Evolutionary conservation across 1,140 invertebrate species (phyloP), one percentile per base, ranked within the genome.

Genomic region (Zaprionus lachaisei): DNA sequence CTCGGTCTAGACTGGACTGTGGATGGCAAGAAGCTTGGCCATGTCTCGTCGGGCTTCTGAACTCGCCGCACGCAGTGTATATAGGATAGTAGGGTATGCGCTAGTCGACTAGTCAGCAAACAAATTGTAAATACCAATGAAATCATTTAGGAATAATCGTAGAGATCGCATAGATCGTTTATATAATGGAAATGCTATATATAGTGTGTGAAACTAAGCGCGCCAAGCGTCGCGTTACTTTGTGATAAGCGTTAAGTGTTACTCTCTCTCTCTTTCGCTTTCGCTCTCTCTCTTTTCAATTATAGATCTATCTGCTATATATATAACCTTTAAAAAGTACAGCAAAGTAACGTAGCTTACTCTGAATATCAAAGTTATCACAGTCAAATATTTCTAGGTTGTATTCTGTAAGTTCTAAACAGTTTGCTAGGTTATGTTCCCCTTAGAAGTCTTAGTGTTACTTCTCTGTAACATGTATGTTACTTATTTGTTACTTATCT

Each of bases 221-320:
- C 84, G 87, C 85, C 72, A 90, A 89, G 84, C 84, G 84, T 81
- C 71, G 81, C 79, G 81, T 89, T 81, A 84, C 66, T 90, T 87
- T 89, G 84, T 89, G 84, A 89, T 89, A 89, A 89, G 84, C 85
- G 81, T 89, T 89, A 84, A 84, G 68, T 89, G 84, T 89, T 89
- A 74, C 67, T 77, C 73, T 75, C 73, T 75, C 73, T 75, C 41
- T 81, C 41, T n/a, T 47, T 57, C 38, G 31, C 63, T 44, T 47
- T 26, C 67, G 70, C 24, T 60, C 15, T 47, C 26, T n/a, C 54
- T 57, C 55, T 17, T 11, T 11, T 17, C 28, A 55, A 56, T 3
- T 24, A 24, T 51, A 51, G 2, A 20, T 22, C 47, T 15, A 20
- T 22, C 20, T 22, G 20, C 20, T 24, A 14, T 22, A 51, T 22